phyloP scores from a whole-genome alignment of 2,113 vertebrate genomes.

The Carassius carassius region DNA sequence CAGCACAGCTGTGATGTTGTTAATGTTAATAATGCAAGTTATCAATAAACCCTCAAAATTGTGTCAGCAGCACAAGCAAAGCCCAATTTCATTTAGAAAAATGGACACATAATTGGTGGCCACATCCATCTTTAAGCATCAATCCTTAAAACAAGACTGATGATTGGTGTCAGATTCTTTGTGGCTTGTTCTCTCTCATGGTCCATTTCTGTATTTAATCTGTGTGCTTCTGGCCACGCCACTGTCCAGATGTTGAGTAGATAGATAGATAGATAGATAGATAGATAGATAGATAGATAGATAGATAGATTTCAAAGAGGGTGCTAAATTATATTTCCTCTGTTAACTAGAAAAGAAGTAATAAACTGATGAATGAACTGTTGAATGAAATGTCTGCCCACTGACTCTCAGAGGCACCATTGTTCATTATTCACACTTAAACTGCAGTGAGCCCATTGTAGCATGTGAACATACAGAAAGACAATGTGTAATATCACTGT shows the following conservation, averaged over 20 bases:
- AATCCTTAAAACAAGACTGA: not conserved
- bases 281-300: not conserved
- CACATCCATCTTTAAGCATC: constrained; percentile 2
- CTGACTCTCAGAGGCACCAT: not conserved
- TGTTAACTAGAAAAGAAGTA: not conserved
- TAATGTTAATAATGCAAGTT: not conserved
- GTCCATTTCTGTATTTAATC: constrained; percentile 26
- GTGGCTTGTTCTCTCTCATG: not conserved
- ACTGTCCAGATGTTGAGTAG: constrained; percentile 15
- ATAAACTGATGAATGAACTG: not conserved
- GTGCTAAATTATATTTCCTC: not conserved
- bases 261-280: not conserved
- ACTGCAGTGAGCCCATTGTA: not conserved
- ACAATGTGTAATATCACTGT: not conserved
- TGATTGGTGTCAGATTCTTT: not conserved
- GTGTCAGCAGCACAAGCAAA: constrained; percentile 7
- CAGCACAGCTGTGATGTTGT: not conserved
- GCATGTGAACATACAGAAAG: not conserved
- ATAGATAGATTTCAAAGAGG: not conserved
- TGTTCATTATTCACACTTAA: not conserved
- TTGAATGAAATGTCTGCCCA: not conserved
- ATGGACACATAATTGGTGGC: not conserved
- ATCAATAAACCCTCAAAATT: not conserved
- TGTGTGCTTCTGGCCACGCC: not conserved
- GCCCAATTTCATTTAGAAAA: not conserved